Conservation (phyloP, 2,888 invertebrate species). For the Leptinotarsa rubiginosa region DNA sequence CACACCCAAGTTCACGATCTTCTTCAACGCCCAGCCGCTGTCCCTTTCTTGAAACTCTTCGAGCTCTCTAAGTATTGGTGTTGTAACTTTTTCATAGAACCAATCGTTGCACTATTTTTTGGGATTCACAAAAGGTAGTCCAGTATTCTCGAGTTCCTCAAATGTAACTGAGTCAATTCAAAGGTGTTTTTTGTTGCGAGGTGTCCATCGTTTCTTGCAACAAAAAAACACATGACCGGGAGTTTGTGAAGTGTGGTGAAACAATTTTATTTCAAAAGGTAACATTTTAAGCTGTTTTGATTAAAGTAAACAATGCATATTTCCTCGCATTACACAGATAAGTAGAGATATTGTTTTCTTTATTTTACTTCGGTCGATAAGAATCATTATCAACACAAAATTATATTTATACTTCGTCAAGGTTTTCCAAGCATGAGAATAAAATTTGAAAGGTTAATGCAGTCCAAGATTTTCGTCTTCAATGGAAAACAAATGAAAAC, state of each 20-base stretch:
- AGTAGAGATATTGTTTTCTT: slow-evolving; percentile 5
- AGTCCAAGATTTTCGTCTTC: not conserved
- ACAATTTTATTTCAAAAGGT: slow-evolving; percentile 12
- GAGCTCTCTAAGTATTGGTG: no score
- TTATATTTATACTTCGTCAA: not conserved
- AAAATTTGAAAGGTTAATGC: slow-evolving; percentile 1
- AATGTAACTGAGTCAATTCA: not conserved
- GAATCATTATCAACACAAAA: slow-evolving; percentile 5
- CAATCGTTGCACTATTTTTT: slow-evolving; percentile 11
- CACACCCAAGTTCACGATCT: no score
- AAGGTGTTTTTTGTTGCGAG: slow-evolving; percentile 17
- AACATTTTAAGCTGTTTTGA: slow-evolving; percentile 9
- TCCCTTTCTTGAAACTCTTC: no score
- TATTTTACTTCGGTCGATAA: slow-evolving; percentile 9
- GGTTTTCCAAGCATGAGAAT: not conserved
- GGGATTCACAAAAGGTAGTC: slow-evolving; percentile 17
- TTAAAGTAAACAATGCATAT: slow-evolving; percentile 2
- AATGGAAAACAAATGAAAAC: no score
- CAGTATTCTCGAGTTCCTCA: not conserved
- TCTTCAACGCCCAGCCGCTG: no score
- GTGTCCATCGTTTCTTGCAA: slow-evolving; percentile 14
- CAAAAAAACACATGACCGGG: slow-evolving; percentile 10
- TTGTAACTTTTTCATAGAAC: no score
- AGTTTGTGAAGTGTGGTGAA: slow-evolving; percentile 7
- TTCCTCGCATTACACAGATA: not conserved